Percentiles rank a stretch among this genome's conserved stretches.
These are phyloP conservation scores for Pteropus rufus DNA, from an alignment of 2,797 vertebrate genomes.

Conservation along the genomic window DNA sequence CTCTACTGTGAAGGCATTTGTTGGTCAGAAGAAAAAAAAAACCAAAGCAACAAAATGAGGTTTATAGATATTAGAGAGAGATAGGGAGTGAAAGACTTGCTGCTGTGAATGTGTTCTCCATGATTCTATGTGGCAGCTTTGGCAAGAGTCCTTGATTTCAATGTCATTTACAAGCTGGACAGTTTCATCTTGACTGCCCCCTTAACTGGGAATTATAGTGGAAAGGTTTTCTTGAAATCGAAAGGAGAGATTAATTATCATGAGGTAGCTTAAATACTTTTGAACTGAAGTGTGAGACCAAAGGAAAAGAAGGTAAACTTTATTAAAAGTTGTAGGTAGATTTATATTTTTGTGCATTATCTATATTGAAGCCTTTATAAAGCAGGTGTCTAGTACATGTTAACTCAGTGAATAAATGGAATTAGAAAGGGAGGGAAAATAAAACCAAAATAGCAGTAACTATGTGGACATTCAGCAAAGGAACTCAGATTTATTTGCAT, in stretches of 20 bases:
- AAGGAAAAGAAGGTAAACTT: not conserved
- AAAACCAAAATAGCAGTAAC: not conserved
- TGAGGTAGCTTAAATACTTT: not conserved
- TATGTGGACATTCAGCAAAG: not conserved
- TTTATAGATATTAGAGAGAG: not conserved
- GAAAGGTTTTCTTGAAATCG: not conserved
- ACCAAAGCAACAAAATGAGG: not conserved
- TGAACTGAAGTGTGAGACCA: not conserved
- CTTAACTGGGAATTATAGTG: not conserved
- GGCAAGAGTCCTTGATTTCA: not conserved
- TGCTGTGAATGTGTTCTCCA: rapidly evolving
- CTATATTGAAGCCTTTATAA: not conserved
- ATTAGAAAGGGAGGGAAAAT: too few relatives aligned
- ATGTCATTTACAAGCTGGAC: not conserved
- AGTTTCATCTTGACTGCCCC: not conserved
- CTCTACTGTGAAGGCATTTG: not conserved
- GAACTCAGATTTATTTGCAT: not conserved
- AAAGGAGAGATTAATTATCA: not conserved
- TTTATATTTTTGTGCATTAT: not conserved
- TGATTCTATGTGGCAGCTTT: rapidly evolving
- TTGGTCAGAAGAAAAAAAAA: not conserved
- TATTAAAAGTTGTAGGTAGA: not conserved
- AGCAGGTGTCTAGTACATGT: not conserved
- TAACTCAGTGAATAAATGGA: not conserved
- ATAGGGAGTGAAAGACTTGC: not conserved